Conservation (phyloP, 1,140 invertebrate species). For the Cyrtorhinus lividipennis region DNA sequence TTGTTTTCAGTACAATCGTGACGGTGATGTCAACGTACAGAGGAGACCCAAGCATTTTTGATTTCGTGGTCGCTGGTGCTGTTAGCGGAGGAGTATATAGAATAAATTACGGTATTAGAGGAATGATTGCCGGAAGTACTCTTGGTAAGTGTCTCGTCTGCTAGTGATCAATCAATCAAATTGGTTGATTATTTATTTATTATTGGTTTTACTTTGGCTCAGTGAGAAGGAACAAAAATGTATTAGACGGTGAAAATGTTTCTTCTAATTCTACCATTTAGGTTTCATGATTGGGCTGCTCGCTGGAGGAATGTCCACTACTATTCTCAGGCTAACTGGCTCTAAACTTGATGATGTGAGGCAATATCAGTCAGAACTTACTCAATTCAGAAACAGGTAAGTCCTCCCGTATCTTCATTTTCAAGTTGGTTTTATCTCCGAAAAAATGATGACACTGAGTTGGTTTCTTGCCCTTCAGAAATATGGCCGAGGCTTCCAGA, state of each 20-base stretch:
- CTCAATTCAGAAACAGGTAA: constrained; percentile 7
- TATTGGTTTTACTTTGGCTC: background rate
- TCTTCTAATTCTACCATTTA: background rate
- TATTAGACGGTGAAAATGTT: background rate
- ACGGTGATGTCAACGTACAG: constrained; percentile 6
- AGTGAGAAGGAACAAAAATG: too few species aligned
- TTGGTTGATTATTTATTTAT: background rate
- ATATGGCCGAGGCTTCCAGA: background rate
- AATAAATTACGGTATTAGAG: constrained; percentile 12
- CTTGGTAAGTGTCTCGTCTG: constrained; percentile 2
- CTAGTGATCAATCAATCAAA: background rate
- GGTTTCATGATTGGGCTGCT: constrained; percentile 14
- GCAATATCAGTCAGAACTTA: background rate
- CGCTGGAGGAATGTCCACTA: constrained; percentile 5
- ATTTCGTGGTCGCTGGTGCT: constrained; percentile 10
- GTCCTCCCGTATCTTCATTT: background rate
- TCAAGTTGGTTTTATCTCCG: background rate
- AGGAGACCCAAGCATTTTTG: constrained; percentile 2
- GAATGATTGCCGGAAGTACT: constrained; percentile 11
- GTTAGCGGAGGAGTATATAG: constrained; percentile 16
- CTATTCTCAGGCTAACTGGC: constrained; percentile 12
- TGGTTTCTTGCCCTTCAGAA: background rate
- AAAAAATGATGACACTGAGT: background rate
- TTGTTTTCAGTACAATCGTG: constrained; percentile 17
- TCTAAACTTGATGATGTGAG: constrained; percentile 13